A percentile compares a stretch with the other conserved stretches of the same genome.
Evolutionary conservation across 2,113 vertebrate species (phyloP).

Genomic region (Isichthys henryi): DNA sequence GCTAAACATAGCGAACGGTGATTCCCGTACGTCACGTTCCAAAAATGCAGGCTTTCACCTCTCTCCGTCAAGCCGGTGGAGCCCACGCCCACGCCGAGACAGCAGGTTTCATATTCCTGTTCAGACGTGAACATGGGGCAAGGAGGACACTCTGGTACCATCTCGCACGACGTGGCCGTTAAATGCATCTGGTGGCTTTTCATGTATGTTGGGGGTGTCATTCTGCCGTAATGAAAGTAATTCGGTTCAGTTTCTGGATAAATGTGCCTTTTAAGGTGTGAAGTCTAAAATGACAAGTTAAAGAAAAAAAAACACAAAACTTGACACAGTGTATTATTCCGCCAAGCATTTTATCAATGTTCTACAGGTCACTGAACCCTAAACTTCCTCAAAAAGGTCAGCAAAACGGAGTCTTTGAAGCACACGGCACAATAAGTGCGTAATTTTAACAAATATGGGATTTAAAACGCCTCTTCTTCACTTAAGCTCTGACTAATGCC

Average conservation of each 20-base stretch:
- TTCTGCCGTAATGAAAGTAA: neutral
- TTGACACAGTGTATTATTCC: neutral
- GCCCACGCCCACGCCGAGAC: neutral
- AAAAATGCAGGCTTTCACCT: neutral
- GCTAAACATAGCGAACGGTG: neutral
- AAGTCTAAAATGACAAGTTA: neutral
- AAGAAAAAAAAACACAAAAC: neutral
- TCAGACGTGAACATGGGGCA: neutral
- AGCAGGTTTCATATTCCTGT: constrained; percentile 4
- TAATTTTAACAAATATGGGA: constrained; percentile 6
- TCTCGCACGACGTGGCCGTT: neutral
- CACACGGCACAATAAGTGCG: neutral
- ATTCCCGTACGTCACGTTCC: neutral
- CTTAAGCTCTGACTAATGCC: constrained; percentile 9
- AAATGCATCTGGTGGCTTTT: neutral
- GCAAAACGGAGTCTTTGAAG: neutral
- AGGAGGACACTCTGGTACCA: neutral
- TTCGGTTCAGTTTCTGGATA: neutral
- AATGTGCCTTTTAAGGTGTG: neutral
- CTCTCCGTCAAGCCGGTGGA: neutral
- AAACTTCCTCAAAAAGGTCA: neutral
- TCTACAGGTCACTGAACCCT: neutral
- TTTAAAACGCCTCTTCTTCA: constrained; percentile 12
- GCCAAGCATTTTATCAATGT: neutral
- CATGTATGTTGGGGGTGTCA: neutral